A percentile compares a stretch with the other conserved stretches of the same genome.
Conservation (phyloP, 2,113 vertebrate species). For the Daphoenositta chrysoptera region DNA sequence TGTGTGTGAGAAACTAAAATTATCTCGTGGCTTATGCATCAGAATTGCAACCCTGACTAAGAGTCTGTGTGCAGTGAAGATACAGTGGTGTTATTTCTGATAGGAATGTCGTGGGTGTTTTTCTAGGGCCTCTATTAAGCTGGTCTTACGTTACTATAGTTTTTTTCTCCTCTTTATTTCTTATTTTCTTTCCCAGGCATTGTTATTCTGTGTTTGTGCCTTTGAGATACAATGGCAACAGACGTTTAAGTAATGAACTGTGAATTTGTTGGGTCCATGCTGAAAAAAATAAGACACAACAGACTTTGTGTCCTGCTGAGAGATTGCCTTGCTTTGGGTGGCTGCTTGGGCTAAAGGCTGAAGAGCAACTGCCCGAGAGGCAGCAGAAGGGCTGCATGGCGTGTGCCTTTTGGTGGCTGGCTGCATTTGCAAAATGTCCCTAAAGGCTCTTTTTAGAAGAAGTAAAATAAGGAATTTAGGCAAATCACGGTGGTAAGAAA, state of each 20-base stretch:
- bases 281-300: neutral
- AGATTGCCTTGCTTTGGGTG: neutral
- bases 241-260: neutral
- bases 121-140: neutral
- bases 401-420: neutral
- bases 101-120: neutral
- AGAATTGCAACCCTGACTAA: neutral
- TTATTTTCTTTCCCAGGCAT: neutral
- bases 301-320: neutral
- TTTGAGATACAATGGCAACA: neutral
- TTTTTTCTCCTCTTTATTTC: neutral
- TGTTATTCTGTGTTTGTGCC: neutral
- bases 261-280: neutral
- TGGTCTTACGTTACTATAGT: neutral
- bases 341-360: neutral
- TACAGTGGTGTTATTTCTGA: neutral
- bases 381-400: neutral
- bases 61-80: neutral
- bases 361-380: neutral
- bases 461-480: neutral
- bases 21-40: neutral
- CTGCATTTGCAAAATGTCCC: neutral
- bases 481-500: neutral
- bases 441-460: neutral
- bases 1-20: neutral